Evolutionary conservation across 2,888 invertebrate genomes (phyloP).

Genomic region (Iphiclides podalirius): DNA sequence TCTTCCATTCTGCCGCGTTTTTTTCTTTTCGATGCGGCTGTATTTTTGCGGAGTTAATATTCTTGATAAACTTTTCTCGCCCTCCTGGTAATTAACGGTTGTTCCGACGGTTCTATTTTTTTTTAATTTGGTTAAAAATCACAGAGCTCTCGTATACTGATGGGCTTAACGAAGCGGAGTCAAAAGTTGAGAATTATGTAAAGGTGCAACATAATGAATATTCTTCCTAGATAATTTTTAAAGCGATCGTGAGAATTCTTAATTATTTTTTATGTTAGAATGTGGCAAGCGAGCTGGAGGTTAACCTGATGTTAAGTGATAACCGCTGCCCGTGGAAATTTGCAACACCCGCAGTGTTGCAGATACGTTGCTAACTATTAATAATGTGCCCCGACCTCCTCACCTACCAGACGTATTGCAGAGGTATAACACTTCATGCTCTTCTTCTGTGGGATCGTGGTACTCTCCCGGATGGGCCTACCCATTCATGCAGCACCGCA

Average conservation of each 20-base stretch:
- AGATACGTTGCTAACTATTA: too few relatives aligned
- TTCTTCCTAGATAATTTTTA: neutral
- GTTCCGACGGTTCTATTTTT: conserved; percentile 1
- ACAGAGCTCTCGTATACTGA: conserved; percentile 6
- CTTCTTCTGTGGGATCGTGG: too few relatives aligned
- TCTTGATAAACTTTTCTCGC: conserved; percentile 24
- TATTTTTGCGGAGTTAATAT: conserved; percentile 23
- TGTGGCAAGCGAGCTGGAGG: too few relatives aligned
- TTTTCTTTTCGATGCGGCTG: conserved; percentile 15
- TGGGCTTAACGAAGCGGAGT: conserved; percentile 5
- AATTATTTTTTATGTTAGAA: neutral
- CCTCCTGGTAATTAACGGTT: conserved; percentile 20
- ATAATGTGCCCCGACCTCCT: too few relatives aligned
- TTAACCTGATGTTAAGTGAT: too few relatives aligned
- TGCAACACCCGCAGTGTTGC: too few relatives aligned
- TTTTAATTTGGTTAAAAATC: conserved; percentile 15
- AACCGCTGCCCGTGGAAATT: too few relatives aligned
- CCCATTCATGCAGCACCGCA: too few relatives aligned
- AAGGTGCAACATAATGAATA: neutral
- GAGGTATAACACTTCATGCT: too few relatives aligned
- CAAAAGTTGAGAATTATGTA: conserved; percentile 1
- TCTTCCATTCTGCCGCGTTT: conserved; percentile 35
- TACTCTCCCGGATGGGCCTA: too few relatives aligned
- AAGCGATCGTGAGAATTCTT: neutral
- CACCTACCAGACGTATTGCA: too few relatives aligned